Base-by-base conservation (phyloP, 2,113 vertebrate genomes). In the Myotis lucifugus region DNA sequence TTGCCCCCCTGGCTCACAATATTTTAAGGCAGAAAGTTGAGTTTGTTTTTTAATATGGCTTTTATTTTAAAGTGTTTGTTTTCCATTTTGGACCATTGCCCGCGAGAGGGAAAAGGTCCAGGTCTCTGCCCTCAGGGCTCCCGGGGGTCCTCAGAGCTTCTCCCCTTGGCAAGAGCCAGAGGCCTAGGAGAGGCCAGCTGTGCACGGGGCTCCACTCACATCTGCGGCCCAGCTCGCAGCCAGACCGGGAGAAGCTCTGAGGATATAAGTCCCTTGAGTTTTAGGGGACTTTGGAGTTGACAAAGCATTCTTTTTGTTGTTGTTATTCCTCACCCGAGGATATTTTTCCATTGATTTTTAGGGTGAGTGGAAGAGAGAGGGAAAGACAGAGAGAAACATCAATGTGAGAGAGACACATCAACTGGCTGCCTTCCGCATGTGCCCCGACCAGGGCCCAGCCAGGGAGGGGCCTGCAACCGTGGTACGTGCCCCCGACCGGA, bases 1-100 rank as follows among this genome's bases (percentile, higher is more conserved):
- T 98, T 98, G 79, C 46, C 27, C 73, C 82, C 79, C 90, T 90
- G 94, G 83, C 86, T 96, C 91, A 73, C 89, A 87, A 67, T 95
- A 87, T 98, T 98, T 97, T 98, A 97, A 96, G 97, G 95, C 50
- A 85, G 88, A 76, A 96, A 76, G 74, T 69, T 91, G 83, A 78
- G 81, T 92, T 93, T 95, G 66, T 96, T 97, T 97, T 90, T 97
- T 92, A 97, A 88, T 91, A 92, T 74, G 88, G 88, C 74, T 90
- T 97, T 96, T 96, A 96, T 97, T 85, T 91, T 92, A 88, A 82
- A 82, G 78, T 78, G 78, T 95, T 94, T 96, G 86, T 88, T 96
- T 97, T 97, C 94, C 70, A 94, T 96, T 82, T 96, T 93, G 96
- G 96, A 91, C 64, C 37, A 4, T 50, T 92, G 97, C 88, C 96